These are phyloP conservation scores for Meganola albula DNA, from an alignment of 2,888 invertebrate species.

Conservation along the genomic window DNA sequence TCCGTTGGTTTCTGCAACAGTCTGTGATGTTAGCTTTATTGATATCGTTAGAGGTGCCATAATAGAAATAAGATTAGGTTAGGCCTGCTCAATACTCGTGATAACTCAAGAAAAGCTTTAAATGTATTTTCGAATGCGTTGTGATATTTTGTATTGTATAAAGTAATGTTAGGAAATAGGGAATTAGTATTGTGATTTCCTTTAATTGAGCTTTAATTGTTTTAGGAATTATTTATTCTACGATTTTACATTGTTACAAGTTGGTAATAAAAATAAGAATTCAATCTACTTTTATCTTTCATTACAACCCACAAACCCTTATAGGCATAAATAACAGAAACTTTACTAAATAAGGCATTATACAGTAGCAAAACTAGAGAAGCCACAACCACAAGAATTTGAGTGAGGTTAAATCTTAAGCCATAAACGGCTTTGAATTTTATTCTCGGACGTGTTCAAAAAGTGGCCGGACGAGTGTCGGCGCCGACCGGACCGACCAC, in stretches of 20 bases:
- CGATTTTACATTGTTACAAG: slow-evolving; percentile 31
- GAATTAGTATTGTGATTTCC: slow-evolving; percentile 57
- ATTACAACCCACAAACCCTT: slow-evolving; percentile 25
- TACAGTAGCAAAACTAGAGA: slow-evolving; percentile 22
- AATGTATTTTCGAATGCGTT: slow-evolving; percentile 52
- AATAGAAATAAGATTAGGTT: slow-evolving; percentile 51
- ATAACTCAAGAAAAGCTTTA: slow-evolving; percentile 72
- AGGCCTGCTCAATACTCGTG: slow-evolving; percentile 56
- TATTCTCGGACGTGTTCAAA: slow-evolving; percentile 37
- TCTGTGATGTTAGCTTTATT: slow-evolving; percentile 75
- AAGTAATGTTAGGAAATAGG: slow-evolving; percentile 46
- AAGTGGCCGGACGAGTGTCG: slow-evolving; percentile 57
- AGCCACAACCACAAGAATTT: slow-evolving; percentile 30
- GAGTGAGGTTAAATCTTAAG: slow-evolving; percentile 31
- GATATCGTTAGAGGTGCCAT: slow-evolving; percentile 62
- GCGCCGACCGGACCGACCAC: slow-evolving; percentile 23
- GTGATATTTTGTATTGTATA: slow-evolving; percentile 69
- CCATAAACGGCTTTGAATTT: slow-evolving; percentile 35
- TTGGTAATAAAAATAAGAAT: slow-evolving; percentile 47
- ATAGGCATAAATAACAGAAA: slow-evolving; percentile 16
- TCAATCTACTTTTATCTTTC: slow-evolving; percentile 51
- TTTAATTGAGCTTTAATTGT: slow-evolving; percentile 64
- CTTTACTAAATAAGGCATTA: slow-evolving; percentile 1
- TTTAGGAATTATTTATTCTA: slow-evolving; percentile 54
- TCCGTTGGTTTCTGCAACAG: slow-evolving; percentile 68